Conservation (phyloP, 2,113 vertebrate genomes). For the Hipposideros armiger region DNA sequence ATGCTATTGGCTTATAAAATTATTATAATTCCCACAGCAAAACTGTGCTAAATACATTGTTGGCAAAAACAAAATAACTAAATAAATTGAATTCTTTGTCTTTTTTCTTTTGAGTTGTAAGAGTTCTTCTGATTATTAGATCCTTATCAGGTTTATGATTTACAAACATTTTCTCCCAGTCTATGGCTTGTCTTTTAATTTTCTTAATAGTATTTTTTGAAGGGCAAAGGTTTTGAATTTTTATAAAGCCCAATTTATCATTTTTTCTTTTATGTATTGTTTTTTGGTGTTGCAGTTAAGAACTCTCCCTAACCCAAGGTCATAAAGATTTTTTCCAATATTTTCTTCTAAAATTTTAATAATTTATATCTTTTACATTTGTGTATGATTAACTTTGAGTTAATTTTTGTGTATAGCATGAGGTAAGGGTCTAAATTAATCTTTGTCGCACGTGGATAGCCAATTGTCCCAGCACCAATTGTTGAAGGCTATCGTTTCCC, state of each 20-base stretch:
- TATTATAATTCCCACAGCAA: too few relatives aligned
- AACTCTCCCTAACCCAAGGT: background rate
- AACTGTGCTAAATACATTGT: too few relatives aligned
- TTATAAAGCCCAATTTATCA: background rate
- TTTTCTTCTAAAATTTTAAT: background rate
- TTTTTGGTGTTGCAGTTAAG: background rate
- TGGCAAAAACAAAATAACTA: too few relatives aligned
- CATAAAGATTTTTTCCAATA: background rate
- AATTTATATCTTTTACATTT: background rate
- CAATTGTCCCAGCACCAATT: background rate
- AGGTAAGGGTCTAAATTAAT: background rate
- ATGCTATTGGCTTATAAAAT: too few relatives aligned
- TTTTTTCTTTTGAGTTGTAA: background rate
- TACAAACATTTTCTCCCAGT: background rate
- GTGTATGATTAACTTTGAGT: background rate
- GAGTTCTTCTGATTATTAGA: background rate
- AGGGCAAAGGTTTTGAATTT: background rate
- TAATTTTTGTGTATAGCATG: background rate
- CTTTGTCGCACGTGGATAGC: background rate
- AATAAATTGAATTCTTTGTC: background rate
- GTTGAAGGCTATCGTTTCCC: background rate
- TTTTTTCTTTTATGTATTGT: background rate
- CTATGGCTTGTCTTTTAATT: background rate
- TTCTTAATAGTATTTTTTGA: background rate
- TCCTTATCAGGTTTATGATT: background rate